Percentiles rank a stretch among this genome's conserved stretches.
Conservation (phyloP, 2,113 vertebrate species). For the Apistogramma diplotaenia region DNA sequence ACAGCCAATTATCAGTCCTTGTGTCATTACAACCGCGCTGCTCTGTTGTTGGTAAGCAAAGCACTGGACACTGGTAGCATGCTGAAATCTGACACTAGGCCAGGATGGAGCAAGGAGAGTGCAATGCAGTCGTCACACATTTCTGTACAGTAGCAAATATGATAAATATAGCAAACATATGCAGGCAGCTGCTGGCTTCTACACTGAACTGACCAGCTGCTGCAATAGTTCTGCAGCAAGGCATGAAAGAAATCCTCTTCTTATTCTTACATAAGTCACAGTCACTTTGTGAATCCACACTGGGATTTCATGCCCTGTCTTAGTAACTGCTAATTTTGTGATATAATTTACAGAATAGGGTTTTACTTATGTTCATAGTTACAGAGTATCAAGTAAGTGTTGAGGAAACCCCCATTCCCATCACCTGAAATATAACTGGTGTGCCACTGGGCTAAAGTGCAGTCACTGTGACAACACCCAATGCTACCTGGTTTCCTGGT, state of each 20-base stretch:
- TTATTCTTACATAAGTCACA: background rate
- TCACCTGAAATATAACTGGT: background rate
- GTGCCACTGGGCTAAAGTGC: background rate
- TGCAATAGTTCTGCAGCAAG: background rate
- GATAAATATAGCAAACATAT: constrained; percentile 63
- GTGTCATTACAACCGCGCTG: constrained; percentile 14
- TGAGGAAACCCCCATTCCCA: background rate
- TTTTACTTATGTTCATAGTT: background rate
- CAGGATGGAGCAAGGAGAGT: constrained; percentile 9
- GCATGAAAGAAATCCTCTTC: background rate
- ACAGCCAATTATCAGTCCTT: background rate
- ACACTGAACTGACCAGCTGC: constrained; percentile 21
- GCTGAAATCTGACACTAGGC: constrained; percentile 59
- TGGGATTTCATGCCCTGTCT: background rate
- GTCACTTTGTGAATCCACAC: background rate
- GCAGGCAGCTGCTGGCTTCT: constrained; percentile 41
- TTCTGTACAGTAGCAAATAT: constrained; percentile 46
- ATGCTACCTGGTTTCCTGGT: background rate
- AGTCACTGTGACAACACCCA: background rate
- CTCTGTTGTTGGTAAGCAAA: constrained; percentile 28
- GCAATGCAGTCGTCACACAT: constrained; percentile 35
- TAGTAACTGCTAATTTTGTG: background rate
- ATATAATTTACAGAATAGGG: background rate
- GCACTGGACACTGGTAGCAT: constrained; percentile 7
- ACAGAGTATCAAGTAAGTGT: background rate